Evolutionary conservation across 1,140 invertebrate species (phyloP), one percentile per base, ranked within the genome.

Genomic region (Idris sp.): DNA sequence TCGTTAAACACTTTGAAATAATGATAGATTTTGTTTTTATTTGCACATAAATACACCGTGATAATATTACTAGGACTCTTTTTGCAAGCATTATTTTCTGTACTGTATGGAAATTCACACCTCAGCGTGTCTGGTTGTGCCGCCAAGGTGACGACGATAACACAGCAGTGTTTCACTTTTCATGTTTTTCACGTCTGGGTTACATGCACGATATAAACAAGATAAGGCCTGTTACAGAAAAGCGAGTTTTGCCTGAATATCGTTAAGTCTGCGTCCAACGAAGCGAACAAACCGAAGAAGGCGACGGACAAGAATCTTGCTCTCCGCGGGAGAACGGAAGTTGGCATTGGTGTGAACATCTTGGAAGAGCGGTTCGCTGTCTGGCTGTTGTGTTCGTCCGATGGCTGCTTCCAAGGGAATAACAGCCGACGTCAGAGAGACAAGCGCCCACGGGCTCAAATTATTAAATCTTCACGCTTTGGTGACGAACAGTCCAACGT

Each of bases 401-500:
- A 6, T 25, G 22, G 14, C 14, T 22, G 25, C 26, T n/a, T n/a
- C n/a, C n/a, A n/a, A n/a, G n/a, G n/a, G 64, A 78, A 62, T 51
- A 36, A 53, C 51, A 43, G 30, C 11, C 19, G 22, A 10, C 43
- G 38, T 15, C 65, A 46, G 38, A 59, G 22, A 61, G 53, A 74
- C 61, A 36, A 56, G 30, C 22, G 61, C 54, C 75, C 73, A 62
- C 74, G 78, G 38, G 58, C 78, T 62, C 78, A 77, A 82, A 83
- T 84, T 84, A 82, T 84, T 83, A 68, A 78, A 84, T 85, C 84
- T 85, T 85, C 77, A 78, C 74, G 82, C 76, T 85, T 83, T 84
- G 83, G 13, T 81, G 83, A 76, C 77, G 73, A 64, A n/a, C 33
- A 59, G 51, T 54, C 72, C 49, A 51, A 41, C 62, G 58, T 64